Evolutionary conservation across 2,113 vertebrate species (phyloP).

Genomic region (Nestor notabilis): DNA sequence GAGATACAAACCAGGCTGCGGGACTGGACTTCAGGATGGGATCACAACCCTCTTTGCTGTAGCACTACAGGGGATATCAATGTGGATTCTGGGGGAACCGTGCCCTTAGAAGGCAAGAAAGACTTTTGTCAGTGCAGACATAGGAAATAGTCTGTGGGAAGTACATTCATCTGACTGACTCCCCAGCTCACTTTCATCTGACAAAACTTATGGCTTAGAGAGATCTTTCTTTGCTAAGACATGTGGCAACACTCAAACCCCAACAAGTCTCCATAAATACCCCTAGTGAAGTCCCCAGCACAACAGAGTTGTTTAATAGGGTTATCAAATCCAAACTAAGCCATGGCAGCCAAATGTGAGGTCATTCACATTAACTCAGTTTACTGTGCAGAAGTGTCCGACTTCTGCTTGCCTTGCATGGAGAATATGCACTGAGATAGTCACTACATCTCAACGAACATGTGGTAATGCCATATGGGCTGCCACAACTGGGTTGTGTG

Average conservation of each 20-base stretch:
- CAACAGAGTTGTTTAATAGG: background rate
- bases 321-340: background rate
- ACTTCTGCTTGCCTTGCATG: background rate
- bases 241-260: background rate
- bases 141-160: background rate
- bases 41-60: background rate
- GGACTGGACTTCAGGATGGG: background rate
- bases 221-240: background rate
- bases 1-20: background rate
- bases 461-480: background rate
- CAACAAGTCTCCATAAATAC: background rate
- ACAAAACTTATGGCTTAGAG: background rate
- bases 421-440: background rate
- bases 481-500: background rate
- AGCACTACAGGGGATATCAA: background rate
- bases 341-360: background rate
- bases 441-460: background rate
- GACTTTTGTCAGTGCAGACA: background rate
- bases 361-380: background rate
- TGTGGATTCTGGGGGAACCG: background rate
- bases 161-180: background rate
- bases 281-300: background rate
- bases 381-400: background rate
- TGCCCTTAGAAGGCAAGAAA: background rate
- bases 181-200: background rate